Base-by-base conservation (phyloP, 2,113 vertebrate genomes). In the Aphyosemion australe region DNA sequence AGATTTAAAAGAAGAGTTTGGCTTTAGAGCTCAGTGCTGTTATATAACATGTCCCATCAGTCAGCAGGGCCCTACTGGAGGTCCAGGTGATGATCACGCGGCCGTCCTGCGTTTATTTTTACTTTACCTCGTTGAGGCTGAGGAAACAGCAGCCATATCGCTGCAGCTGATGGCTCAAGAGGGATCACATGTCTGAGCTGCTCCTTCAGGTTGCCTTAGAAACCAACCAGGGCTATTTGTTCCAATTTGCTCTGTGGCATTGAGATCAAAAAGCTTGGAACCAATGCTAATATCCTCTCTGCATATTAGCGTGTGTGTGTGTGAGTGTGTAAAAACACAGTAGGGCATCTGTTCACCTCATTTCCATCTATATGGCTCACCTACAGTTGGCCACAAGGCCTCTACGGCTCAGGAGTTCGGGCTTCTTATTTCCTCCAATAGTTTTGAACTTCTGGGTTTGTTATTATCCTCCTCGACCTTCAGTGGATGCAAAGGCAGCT, bases 201-300 rank as follows among this genome's bases (percentile, higher is more conserved):
- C 80, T 78, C 79, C 61, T 67, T 50, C 71, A 58, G 73, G 91
- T 92, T 92, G 88, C 87, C 77, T 42, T 87, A 86, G 91, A 87
- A 91, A 93, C 92, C 78, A 51, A 20, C 21, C 65, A n/a, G 83
- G 70, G 62, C 78, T 70, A 83, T 88, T 90, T 84, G 87, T 89
- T 87, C 85, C 77, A 88, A 86, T 89, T 86, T 84, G 83, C 82
- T 79, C 51, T 58, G 64, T 64, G 67, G 64, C 53, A 64, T 68
- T 2, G 64, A 83, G 76, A 89, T 86, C 82, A 82, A 85, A 85
- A 85, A 78, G 65, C 73, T 20, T 12, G 45, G 56, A 63, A 2
- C 65, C 67, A 50, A 55, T 21, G 63, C 51, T 65, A 61, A 80
- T 61, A 67, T 68, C 67, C 69, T 79, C 68, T 61, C 61, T 68